A percentile compares a stretch with the other conserved stretches of the same genome.
Evolutionary conservation across 2,888 invertebrate genomes (phyloP).

Genomic region (Reticulitermes lucifugus): DNA sequence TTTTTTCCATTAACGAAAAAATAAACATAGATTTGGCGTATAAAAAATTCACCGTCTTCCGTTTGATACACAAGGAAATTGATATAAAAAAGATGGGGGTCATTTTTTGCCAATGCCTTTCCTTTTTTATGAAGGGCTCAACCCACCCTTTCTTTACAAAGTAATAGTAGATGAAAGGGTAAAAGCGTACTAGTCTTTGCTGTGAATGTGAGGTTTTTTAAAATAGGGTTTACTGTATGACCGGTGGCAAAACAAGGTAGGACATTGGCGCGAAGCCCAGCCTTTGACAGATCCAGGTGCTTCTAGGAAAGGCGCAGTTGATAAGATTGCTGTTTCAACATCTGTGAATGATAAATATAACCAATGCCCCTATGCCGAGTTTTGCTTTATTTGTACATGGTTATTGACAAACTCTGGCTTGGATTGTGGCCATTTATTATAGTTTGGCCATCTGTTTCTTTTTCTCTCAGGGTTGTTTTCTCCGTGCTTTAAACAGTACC

Average conservation of each 20-base stretch:
- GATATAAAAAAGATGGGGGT: constrained; percentile 17
- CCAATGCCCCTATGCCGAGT: neutral
- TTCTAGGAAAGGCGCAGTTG: neutral
- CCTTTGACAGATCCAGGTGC: constrained; percentile 28
- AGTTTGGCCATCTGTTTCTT: constrained; percentile 10
- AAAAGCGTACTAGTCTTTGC: constrained; percentile 1
- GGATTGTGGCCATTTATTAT: neutral
- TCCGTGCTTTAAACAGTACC: neutral
- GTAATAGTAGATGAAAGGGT: constrained; percentile 31
- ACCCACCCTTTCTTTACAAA: constrained; percentile 11
- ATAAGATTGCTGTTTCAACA: constrained; percentile 40
- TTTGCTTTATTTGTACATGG: neutral
- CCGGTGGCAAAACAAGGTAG: neutral
- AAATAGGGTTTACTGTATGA: neutral
- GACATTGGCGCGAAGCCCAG: neutral
- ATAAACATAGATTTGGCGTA: constrained; percentile 21
- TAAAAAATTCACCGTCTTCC: neutral
- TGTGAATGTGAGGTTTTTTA: neutral
- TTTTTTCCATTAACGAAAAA: constrained; percentile 28
- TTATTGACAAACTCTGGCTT: neutral
- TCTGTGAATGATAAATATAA: constrained; percentile 41
- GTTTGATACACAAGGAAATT: constrained; percentile 30
- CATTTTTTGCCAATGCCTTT: constrained; percentile 31
- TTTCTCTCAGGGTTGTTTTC: neutral
- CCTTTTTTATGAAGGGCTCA: constrained; percentile 31